Evolutionary conservation across 2,797 vertebrate species (phyloP).

Genomic region (Eremophila alpestris): DNA sequence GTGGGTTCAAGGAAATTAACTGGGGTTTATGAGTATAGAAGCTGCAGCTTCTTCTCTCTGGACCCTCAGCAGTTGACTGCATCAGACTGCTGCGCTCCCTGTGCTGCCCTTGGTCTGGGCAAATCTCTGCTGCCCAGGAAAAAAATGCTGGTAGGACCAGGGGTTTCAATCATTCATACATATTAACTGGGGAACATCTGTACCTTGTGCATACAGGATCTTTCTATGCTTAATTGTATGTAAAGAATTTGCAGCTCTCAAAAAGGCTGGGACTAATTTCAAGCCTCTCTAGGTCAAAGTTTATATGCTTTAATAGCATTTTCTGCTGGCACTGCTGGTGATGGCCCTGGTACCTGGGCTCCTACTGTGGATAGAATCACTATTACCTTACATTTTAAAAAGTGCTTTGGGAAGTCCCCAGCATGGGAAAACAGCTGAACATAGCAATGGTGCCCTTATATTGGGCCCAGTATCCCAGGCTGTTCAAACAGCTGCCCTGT

Average conservation of each 20-base stretch:
- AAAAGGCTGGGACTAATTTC: background rate
- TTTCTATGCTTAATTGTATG: background rate
- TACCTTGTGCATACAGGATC: background rate
- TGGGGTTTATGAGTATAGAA: background rate
- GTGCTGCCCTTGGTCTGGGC: fast-evolving
- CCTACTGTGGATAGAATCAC: background rate
- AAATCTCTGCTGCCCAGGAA: background rate
- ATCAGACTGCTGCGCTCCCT: fast-evolving
- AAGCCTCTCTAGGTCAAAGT: background rate
- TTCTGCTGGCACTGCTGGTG: background rate
- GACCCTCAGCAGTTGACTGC: background rate
- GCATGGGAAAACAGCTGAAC: background rate
- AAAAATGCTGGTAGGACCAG: fast-evolving
- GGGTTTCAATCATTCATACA: background rate
- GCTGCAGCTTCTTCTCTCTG: background rate
- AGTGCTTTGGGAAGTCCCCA: background rate
- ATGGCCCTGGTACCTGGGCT: background rate
- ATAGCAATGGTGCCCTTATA: background rate
- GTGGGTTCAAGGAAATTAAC: background rate
- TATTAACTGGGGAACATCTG: background rate
- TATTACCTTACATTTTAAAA: background rate
- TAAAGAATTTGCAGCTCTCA: background rate
- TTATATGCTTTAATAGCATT: background rate
- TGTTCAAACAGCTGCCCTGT: background rate
- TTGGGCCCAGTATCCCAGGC: background rate